Evolutionary conservation across 2,888 invertebrate genomes (phyloP).

Genomic region (Electrophaes corylata): DNA sequence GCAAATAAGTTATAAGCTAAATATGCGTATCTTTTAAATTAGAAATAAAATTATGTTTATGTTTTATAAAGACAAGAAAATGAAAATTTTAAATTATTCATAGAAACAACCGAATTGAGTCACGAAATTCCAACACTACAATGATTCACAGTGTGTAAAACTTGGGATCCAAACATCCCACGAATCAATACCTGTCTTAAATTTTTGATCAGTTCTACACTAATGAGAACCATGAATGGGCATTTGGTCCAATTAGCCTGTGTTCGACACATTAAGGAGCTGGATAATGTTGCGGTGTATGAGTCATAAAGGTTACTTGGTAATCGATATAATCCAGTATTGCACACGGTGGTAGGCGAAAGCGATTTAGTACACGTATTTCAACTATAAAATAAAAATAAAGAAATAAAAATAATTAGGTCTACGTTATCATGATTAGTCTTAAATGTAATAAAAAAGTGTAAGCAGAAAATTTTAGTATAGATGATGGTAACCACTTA

Average conservation of each 20-base stretch:
- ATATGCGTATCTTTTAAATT: no score
- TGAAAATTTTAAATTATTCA: not conserved
- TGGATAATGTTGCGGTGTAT: constrained; percentile 50
- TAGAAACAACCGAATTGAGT: not conserved
- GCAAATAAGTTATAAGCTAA: no score
- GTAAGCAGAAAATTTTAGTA: no score
- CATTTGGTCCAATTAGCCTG: constrained; percentile 72
- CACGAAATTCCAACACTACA: constrained; percentile 2
- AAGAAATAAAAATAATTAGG: no score
- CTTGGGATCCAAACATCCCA: no score
- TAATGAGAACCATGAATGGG: constrained; percentile 60
- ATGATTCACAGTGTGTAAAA: constrained; percentile 26
- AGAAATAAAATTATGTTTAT: constrained; percentile 20
- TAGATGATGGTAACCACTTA: no score
- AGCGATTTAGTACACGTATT: constrained; percentile 34
- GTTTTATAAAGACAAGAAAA: not conserved
- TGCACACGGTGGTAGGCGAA: constrained; percentile 26
- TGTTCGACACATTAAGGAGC: constrained; percentile 42
- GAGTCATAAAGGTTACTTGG: constrained; percentile 51
- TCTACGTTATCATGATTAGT: no score
- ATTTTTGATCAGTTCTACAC: constrained; percentile 41
- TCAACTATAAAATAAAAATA: no score
- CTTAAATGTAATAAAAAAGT: no score
- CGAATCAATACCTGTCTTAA: constrained; percentile 41
- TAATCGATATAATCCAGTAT: constrained; percentile 24